Evolutionary conservation across 2,113 vertebrate species (phyloP).

Genomic region (Phoenicopterus ruber): DNA sequence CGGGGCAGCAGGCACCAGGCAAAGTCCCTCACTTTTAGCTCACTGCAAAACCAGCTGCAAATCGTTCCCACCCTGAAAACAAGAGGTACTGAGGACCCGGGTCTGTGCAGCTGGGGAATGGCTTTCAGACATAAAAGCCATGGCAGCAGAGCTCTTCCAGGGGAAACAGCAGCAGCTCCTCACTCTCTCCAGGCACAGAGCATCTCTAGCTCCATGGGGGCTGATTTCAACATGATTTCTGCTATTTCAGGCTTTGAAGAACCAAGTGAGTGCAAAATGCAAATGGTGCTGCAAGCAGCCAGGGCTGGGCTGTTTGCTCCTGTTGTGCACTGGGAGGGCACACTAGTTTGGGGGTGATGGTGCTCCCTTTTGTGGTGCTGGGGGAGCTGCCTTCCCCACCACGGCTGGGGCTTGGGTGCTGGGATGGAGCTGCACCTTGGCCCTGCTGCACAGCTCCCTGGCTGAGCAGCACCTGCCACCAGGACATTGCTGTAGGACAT

Average conservation of each 20-base stretch:
- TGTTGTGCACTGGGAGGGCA: background rate
- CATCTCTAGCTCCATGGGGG: background rate
- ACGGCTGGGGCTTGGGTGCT: background rate
- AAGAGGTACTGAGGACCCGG: background rate
- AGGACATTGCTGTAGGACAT: accelerated
- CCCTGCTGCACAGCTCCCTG: background rate
- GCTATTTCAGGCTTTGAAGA: background rate
- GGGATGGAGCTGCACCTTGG: background rate
- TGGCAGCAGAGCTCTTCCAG: background rate
- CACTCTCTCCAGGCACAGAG: accelerated
- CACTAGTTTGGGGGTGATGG: background rate
- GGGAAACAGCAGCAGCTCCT: accelerated
- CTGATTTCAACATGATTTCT: background rate
- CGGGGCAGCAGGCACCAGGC: background rate
- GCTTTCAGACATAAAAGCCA: background rate
- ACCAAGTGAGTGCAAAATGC: background rate
- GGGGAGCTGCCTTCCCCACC: background rate
- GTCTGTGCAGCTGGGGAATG: background rate
- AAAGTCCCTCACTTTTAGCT: background rate
- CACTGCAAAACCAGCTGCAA: background rate
- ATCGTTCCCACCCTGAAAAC: background rate
- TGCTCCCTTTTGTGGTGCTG: no score
- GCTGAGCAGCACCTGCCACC: background rate
- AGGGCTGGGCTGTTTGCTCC: background rate
- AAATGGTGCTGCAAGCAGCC: background rate